phyloP scores from a whole-genome alignment of 2,888 invertebrate species.

The Meiosimyza decipiens region DNA sequence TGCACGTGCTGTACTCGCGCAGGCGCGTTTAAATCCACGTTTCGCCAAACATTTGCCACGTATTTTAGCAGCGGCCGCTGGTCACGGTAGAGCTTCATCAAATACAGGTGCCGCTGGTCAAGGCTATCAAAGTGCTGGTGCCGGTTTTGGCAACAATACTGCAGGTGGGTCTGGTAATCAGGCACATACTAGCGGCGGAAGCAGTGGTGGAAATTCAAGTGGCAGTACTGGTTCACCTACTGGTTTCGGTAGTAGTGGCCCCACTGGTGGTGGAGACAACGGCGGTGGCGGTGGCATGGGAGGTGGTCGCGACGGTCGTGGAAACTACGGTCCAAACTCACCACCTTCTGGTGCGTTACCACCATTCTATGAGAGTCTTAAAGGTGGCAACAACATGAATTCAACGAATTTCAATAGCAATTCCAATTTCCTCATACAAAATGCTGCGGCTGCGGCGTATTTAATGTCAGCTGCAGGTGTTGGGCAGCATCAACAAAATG shows the following conservation, averaged over 20 bases:
- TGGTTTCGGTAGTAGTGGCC: slow-evolving; percentile 51
- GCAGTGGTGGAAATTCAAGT: slow-evolving; percentile 65
- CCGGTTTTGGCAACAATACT: slow-evolving; percentile 46
- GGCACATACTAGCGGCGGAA: slow-evolving; percentile 70
- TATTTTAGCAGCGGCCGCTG: slow-evolving; percentile 80
- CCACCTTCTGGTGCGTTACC: slow-evolving; percentile 88
- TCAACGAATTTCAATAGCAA: slow-evolving; percentile 63
- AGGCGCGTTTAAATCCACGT: slow-evolving; percentile 59
- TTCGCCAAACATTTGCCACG: slow-evolving; percentile 71
- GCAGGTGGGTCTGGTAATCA: slow-evolving; percentile 50
- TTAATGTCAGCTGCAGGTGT: slow-evolving; percentile 71
- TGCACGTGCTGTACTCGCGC: slow-evolving; percentile 60
- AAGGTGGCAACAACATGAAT: slow-evolving; percentile 75
- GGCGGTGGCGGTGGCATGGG: slow-evolving; percentile 81
- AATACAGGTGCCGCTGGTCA: slow-evolving; percentile 67
- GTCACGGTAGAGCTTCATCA: slow-evolving; percentile 79
- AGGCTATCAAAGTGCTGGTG: slow-evolving; percentile 62
- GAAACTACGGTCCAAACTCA: slow-evolving; percentile 88
- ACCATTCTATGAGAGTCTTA: slow-evolving; percentile 89
- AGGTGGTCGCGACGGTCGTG: slow-evolving; percentile 82
- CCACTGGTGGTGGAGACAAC: slow-evolving; percentile 69
- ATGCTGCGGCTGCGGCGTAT: slow-evolving; percentile 73
- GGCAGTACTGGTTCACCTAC: slow-evolving; percentile 53
- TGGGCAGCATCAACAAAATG: slow-evolving; percentile 40
- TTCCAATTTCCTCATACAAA: slow-evolving; percentile 72